Evolutionary conservation across 1,140 invertebrate genomes (phyloP).

Genomic region (Chelonus insularis): DNA sequence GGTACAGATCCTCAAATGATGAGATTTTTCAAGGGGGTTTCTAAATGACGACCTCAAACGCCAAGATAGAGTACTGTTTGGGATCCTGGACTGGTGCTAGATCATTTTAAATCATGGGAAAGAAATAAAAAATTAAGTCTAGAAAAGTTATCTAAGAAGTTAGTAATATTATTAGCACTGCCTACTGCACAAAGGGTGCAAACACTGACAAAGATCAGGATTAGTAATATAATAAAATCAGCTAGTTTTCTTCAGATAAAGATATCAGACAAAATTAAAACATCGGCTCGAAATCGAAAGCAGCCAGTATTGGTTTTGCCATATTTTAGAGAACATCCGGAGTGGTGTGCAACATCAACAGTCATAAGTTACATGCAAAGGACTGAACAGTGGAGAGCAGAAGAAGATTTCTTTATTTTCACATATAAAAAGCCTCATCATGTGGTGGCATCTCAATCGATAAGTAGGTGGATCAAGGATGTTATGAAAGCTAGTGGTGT

Average conservation of each 20-base stretch:
- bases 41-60: neutral
- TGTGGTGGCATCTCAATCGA: neutral
- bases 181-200: slow-evolving; percentile 1
- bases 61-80: neutral
- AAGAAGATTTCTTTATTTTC: too few relatives aligned
- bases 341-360: neutral
- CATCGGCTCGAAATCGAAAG: too few relatives aligned
- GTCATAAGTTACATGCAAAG: too few relatives aligned
- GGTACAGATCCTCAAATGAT: too few relatives aligned
- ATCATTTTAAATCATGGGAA: too few relatives aligned
- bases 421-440: too few relatives aligned
- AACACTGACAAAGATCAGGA: neutral
- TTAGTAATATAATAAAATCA: neutral
- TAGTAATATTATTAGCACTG: neutral
- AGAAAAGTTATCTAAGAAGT: neutral
- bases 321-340: neutral
- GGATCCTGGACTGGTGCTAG: neutral
- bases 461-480: neutral
- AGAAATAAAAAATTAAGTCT: too few relatives aligned
- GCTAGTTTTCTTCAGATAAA: neutral
- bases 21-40: neutral
- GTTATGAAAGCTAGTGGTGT: neutral
- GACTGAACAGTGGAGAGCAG: too few relatives aligned
- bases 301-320: neutral
- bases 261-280: slow-evolving; percentile 9